Evolutionary conservation across 2,888 invertebrate genomes (phyloP).

Genomic region (Cataglyphis albicans): DNA sequence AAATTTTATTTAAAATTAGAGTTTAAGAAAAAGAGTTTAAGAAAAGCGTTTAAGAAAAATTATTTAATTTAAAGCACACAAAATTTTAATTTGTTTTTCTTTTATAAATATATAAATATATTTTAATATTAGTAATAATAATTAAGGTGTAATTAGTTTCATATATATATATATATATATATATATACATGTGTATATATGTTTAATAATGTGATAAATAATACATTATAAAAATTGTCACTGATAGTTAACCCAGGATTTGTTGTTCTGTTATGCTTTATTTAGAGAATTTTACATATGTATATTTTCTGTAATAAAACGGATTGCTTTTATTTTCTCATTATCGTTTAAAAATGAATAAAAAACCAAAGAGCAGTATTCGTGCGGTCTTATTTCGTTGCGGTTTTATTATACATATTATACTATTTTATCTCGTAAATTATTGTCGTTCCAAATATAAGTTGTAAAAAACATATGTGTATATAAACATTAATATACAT

Average conservation of each 20-base stretch:
- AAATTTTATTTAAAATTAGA: neutral
- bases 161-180: neutral
- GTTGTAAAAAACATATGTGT: neutral
- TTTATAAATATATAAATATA: neutral
- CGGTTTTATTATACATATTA: neutral
- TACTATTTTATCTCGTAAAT: neutral
- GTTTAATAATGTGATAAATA: neutral
- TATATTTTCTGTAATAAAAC: neutral
- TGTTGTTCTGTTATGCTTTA: neutral
- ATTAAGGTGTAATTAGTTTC: neutral
- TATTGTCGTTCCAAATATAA: neutral
- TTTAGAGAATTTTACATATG: neutral
- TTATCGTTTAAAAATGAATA: constrained; percentile 13
- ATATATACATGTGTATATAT: neutral
- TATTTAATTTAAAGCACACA: neutral
- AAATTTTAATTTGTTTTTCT: neutral
- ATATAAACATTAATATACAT: neutral
- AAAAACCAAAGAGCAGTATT: constrained; percentile 7
- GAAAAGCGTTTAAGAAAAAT: neutral
- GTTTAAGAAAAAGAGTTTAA: neutral
- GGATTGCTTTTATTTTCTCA: neutral
- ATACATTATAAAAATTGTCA: neutral
- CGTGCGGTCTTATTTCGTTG: neutral
- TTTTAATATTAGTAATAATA: neutral
- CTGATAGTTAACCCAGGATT: neutral